phyloP scores from a whole-genome alignment of 2,797 vertebrate species.

The Cynodonichthys magdalenae region DNA sequence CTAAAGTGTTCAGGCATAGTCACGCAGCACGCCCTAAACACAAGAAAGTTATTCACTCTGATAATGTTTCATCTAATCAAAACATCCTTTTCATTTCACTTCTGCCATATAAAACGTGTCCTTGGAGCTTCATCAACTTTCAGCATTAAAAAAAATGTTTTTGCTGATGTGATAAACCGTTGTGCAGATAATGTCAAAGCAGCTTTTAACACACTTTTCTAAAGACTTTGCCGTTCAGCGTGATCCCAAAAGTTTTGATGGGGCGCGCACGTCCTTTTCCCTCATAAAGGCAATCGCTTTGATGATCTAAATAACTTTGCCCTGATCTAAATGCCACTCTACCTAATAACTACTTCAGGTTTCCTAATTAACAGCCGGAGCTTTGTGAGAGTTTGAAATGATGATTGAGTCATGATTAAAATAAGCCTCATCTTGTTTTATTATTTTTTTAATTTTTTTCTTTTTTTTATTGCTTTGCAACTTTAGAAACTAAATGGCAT shows the following conservation, averaged over 20 bases:
- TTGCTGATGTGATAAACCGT: slow-evolving; percentile 23
- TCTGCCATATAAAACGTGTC: slow-evolving; percentile 36
- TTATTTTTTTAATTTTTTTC: no score
- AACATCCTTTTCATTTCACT: slow-evolving; percentile 45
- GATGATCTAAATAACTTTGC: slow-evolving; percentile 36
- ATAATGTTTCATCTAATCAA: slow-evolving; percentile 40
- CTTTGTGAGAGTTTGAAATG: slow-evolving; percentile 8
- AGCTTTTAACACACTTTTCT: slow-evolving; percentile 34
- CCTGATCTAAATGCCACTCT: slow-evolving; percentile 32
- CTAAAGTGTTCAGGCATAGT: slow-evolving; percentile 32
- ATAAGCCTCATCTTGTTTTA: neutral
- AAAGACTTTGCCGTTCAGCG: slow-evolving; percentile 31
- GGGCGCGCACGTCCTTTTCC: slow-evolving; percentile 12
- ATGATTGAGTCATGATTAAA: neutral
- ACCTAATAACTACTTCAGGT: slow-evolving; percentile 16
- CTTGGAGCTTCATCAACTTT: slow-evolving; percentile 61
- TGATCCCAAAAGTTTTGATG: slow-evolving; percentile 36
- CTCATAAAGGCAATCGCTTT: slow-evolving; percentile 5
- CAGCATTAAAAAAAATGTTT: slow-evolving; percentile 20
- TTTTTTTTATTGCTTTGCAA: neutral
- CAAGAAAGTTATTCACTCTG: slow-evolving; percentile 37
- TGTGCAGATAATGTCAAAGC: slow-evolving; percentile 36
- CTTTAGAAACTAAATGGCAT: neutral
- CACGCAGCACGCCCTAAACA: slow-evolving; percentile 19
- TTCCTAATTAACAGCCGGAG: slow-evolving; percentile 15